Base-by-base conservation (phyloP, 30 jellyfish, hydroid and myxozoan species). In the Hydractinia symbiolongicarpus region DNA sequence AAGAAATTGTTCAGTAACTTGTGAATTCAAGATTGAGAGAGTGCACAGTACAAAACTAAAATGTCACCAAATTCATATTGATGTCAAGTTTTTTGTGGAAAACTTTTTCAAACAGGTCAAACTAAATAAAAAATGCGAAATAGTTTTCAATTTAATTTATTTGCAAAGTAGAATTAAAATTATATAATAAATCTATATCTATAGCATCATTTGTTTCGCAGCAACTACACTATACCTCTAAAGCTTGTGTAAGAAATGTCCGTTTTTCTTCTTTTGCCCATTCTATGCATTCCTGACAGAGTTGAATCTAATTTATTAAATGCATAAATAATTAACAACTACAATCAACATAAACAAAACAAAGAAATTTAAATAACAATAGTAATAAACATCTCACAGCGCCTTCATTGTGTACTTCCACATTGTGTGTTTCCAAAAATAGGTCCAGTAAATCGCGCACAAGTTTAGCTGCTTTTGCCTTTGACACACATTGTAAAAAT, bases 211-310 rank as follows among this genome's bases (percentile, higher is more conserved):
- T 30, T 30, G 44, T 30, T 30, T 30, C 2, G 1, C 44, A 30
- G 44, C 44, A 30, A 30, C n/a, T n/a, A n/a, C 44, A 50, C 0
- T 20, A 61, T 84, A 86, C 98, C 91, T 91, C 98, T 55, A 91
- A 72, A 2, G 98, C 96, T 78, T 91, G 98, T 55, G 95, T 72
- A 10, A 91, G 81, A 60, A 91, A 91, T 4, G 95, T 73, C 19
- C 98, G 57, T 70, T 91, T 91, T 66, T 91, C 98, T 61, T 86
- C 88, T 67, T 86, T 84, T 40, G 98, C 98, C 98, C 98, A 91
- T 2, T 81, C 95, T 74, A 91, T 91, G 50, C 98, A 91, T 67
- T 91, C 98, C 5, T 53, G 86, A 82, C 98, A 91, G 50, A 91
- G 88, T 56, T 91, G 96, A 61, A 91, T 94, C 97, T 90, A 8